Conservation (phyloP, 2,797 vertebrate genomes). For the Halcyon badia region DNA sequence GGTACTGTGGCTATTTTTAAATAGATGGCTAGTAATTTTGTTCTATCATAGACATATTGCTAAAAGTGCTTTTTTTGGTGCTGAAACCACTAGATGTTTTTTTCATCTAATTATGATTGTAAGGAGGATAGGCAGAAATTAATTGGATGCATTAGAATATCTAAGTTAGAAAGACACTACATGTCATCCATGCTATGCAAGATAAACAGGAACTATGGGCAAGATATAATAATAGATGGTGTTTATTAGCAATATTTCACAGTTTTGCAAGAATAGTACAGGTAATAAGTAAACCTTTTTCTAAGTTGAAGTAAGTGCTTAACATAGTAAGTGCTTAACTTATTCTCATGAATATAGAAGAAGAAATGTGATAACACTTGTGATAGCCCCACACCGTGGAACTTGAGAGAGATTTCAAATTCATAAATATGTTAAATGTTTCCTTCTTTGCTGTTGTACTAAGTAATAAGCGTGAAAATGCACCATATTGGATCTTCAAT, state of each 20-base stretch:
- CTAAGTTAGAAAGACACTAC: not conserved
- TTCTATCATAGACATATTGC: not conserved
- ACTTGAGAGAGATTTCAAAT: slow-evolving; percentile 27
- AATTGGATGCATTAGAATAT: not conserved
- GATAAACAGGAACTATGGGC: not conserved
- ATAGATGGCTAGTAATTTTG: not conserved
- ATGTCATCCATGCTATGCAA: not conserved
- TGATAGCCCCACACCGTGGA: not conserved
- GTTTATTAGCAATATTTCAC: not conserved
- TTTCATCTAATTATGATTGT: not conserved
- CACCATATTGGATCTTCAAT: slow-evolving; percentile 62
- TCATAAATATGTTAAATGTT: slow-evolving; percentile 62
- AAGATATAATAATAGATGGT: not conserved
- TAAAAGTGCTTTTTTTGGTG: not conserved
- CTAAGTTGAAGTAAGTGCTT: not conserved
- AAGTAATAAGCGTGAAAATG: slow-evolving; percentile 56
- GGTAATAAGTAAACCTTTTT: not conserved
- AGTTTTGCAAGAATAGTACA: not conserved
- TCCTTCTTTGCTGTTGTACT: slow-evolving; percentile 46
- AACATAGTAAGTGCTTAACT: not conserved
- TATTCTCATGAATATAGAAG: not conserved
- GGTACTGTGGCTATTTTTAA: not conserved
- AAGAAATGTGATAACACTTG: not conserved
- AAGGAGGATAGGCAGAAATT: not conserved
- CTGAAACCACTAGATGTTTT: not conserved